Conservation (phyloP, 2,113 vertebrate genomes). For the Cairina moschata region DNA sequence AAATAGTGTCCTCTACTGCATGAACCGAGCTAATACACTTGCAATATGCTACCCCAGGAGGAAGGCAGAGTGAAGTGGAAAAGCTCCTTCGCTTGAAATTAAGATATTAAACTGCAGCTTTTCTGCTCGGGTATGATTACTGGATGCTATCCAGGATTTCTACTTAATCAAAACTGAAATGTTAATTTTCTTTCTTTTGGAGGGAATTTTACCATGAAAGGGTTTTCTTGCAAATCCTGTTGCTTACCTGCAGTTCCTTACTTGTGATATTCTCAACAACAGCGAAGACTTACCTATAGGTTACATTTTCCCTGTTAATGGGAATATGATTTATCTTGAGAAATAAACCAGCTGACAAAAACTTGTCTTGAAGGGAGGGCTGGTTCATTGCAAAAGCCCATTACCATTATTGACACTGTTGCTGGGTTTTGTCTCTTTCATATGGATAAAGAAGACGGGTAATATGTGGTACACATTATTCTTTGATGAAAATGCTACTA, state of each 20-base stretch:
- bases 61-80: neutral
- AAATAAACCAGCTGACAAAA: neutral
- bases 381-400: neutral
- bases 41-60: neutral
- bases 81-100: neutral
- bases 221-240: neutral
- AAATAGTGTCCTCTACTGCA: constrained; percentile 9
- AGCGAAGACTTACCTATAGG: neutral
- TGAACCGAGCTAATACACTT: neutral
- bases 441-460: neutral
- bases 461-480: neutral
- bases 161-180: neutral
- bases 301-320: neutral
- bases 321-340: neutral
- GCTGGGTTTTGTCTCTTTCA: neutral
- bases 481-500: neutral
- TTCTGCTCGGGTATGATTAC: neutral
- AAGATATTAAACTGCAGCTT: neutral
- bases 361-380: neutral
- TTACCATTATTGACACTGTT: neutral
- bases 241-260: neutral
- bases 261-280: neutral
- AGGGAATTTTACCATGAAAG: neutral
- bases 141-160: neutral
- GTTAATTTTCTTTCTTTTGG: neutral